Percentiles rank a stretch among this genome's conserved stretches.
Conservation (phyloP, 2,797 vertebrate species). For the Gobionotothen gibberifrons region DNA sequence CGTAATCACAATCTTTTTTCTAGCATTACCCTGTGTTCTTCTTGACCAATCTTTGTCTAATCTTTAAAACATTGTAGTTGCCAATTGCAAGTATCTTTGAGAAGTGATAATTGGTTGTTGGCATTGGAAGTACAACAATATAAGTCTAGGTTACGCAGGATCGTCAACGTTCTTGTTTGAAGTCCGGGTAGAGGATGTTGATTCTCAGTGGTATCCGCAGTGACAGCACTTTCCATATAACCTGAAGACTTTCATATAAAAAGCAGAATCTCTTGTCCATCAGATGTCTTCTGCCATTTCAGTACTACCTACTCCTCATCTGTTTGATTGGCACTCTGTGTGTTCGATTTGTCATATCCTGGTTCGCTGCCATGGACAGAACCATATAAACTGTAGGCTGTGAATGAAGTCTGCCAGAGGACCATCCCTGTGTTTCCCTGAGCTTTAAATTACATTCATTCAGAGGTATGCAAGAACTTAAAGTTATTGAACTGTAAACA, state of each 20-base stretch:
- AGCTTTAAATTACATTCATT: background rate
- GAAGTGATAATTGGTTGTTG: background rate
- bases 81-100: background rate
- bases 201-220: background rate
- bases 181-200: background rate
- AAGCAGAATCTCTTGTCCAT: background rate
- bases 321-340: background rate
- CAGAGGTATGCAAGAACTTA: background rate
- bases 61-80: background rate
- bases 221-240: background rate
- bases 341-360: background rate
- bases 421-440: background rate
- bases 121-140: background rate
- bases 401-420: background rate
- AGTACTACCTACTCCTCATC: background rate
- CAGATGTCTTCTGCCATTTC: background rate
- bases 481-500: background rate
- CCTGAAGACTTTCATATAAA: background rate
- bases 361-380: background rate
- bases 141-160: background rate
- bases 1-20: background rate
- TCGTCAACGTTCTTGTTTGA: background rate
- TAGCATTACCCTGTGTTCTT: background rate
- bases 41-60: background rate
- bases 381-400: background rate